Base-by-base conservation (phyloP, 37 sponge, comb jelly and placozoan genomes). In the Petrosia ficiformis region DNA sequence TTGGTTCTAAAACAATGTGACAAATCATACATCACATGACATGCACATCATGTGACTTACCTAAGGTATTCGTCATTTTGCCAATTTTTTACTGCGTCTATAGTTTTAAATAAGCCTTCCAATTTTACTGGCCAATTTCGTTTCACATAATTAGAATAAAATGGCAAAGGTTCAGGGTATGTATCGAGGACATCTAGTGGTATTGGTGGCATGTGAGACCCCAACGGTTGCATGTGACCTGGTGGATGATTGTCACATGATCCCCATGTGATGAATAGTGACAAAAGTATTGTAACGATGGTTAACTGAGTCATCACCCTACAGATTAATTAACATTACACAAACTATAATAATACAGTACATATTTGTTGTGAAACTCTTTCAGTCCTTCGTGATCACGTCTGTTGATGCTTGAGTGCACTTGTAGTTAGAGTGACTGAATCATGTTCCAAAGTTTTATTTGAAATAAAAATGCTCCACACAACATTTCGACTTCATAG, bases 221-320 rank as follows among this genome's bases (percentile, higher is more conserved):
- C 92, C 29, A 92, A 65, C 0, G 87, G 87, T 59, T 79, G 79
- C 84, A 92, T 74, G 81, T 92, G 92, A 0, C 92, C 92, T 2
- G 86, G 85, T 10, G 56, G 74, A 33, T 68, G 39, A 38, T 32
- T 14, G 8, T 33, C 65, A 32, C 65, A 8, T 8, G 33, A 63
- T 5, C 28, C 19, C 65, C 65, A 63, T 33, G 31, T 30, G 19
- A 63, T 33, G 6, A 22, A 16, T 5, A 14, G 33, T 19, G 65
- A 30, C 16, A 32, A 22, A 16, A 22, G 21, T 16, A 54, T 22
- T n/a, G n/a, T n/a, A n/a, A n/a, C n/a, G n/a, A n/a, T n/a, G n/a
- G n/a, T n/a, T n/a, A n/a, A n/a, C n/a, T n/a, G n/a, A n/a, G n/a
- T n/a, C n/a, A n/a, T n/a, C n/a, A n/a, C n/a, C n/a, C n/a, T n/a